Evolutionary conservation across 2,888 invertebrate species (phyloP).

Genomic region (Polydesmus complanatus): DNA sequence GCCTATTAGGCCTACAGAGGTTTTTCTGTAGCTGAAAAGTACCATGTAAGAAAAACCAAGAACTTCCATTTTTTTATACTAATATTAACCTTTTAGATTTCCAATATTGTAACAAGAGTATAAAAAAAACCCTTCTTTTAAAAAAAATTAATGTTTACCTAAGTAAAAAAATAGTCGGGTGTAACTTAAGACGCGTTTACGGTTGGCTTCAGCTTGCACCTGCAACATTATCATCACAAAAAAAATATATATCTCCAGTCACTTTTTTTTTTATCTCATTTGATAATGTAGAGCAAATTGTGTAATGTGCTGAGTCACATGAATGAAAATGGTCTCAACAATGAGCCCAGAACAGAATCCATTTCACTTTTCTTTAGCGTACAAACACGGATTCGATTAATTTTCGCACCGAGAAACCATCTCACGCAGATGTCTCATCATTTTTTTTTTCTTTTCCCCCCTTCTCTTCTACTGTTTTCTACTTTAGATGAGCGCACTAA

Average conservation of each 20-base stretch:
- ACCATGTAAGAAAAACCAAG: no score
- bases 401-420: neutral
- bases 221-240: neutral
- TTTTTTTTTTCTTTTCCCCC: neutral
- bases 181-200: neutral
- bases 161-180: neutral
- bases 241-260: neutral
- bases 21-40: no score
- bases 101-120: no score
- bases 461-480: no score
- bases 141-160: no score
- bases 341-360: neutral
- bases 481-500: no score
- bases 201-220: neutral
- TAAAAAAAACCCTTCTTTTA: no score
- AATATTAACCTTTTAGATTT: no score
- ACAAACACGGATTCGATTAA: neutral
- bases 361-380: neutral
- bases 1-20: no score
- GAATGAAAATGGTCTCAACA: neutral
- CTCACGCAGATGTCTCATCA: neutral
- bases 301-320: neutral
- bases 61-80: no score
- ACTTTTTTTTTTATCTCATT: neutral
- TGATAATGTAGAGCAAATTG: neutral